A percentile compares a stretch with the other conserved stretches of the same genome.
phyloP scores from a whole-genome alignment of 2,797 vertebrate species.

The Tenualosa ilisha region DNA sequence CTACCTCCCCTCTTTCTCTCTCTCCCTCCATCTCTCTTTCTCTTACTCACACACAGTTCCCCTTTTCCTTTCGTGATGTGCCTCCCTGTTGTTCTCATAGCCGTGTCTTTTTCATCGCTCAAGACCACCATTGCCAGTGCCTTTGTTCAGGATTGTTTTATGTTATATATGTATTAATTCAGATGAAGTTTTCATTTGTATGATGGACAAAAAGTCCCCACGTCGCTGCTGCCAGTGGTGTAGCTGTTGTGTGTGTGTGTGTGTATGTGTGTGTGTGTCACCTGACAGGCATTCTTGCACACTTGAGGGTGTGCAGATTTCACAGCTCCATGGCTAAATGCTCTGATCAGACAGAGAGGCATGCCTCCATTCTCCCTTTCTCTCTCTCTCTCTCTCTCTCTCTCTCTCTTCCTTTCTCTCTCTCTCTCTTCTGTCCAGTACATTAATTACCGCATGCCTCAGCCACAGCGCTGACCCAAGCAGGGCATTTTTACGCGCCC shows the following conservation, averaged over 20 bases:
- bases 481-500: slow-evolving; percentile 56
- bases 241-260: slow-evolving; percentile 20
- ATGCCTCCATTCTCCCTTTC: slow-evolving; percentile 53
- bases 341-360: slow-evolving; percentile 6
- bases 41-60: slow-evolving; percentile 1
- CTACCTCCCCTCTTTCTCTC: background rate
- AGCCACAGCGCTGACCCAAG: slow-evolving; percentile 57
- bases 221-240: background rate
- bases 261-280: slow-evolving; percentile 25
- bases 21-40: background rate
- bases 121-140: background rate
- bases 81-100: background rate
- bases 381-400: slow-evolving; percentile 2
- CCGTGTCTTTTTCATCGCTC: background rate
- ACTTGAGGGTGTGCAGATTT: background rate
- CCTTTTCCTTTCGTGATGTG: background rate
- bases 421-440: slow-evolving; percentile 71
- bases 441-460: slow-evolving; percentile 76
- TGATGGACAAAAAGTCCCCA: background rate
- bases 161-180: too few species aligned
- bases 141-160: slow-evolving; percentile 14
- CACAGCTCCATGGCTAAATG: background rate
- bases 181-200: background rate
- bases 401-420: slow-evolving; percentile 53
- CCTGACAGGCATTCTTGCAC: slow-evolving; percentile 23